Evolutionary conservation across 1,140 invertebrate species (phyloP).

Genomic region (Cylas formicarius): DNA sequence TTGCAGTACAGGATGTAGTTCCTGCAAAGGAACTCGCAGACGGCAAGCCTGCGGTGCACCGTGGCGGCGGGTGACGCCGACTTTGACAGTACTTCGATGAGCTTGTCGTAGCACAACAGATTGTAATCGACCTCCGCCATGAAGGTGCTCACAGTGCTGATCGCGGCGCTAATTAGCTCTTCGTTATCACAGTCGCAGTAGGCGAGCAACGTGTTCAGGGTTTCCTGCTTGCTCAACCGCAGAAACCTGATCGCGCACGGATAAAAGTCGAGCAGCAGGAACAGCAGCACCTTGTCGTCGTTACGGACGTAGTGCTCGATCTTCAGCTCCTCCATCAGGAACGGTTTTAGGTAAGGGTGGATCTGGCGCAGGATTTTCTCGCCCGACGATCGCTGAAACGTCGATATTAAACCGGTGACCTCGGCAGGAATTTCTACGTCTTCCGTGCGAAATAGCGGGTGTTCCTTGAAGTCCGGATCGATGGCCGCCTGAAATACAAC

Average conservation of each 20-base stretch:
- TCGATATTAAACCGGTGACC: conserved; percentile 11
- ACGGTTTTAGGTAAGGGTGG: conserved; percentile 19
- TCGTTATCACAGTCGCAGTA: conserved; percentile 28
- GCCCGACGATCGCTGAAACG: conserved; percentile 13
- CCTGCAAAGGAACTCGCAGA: conserved; percentile 26
- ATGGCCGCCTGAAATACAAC: conserved; percentile 6
- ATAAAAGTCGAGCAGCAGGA: conserved; percentile 25
- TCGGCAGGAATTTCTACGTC: conserved; percentile 19
- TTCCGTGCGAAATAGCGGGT: conserved; percentile 19
- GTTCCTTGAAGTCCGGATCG: conserved; percentile 10
- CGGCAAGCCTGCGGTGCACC: conserved; percentile 22
- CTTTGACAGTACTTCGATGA: conserved; percentile 25
- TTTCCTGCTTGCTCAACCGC: conserved; percentile 25
- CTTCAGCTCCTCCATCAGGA: conserved; percentile 21
- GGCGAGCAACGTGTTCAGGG: conserved; percentile 22
- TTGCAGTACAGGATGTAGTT: conserved; percentile 24
- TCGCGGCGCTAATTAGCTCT: conserved; percentile 29
- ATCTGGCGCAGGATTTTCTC: conserved; percentile 18
- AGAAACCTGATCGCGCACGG: conserved; percentile 24
- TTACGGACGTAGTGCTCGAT: conserved; percentile 16
- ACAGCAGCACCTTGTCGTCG: conserved; percentile 22
- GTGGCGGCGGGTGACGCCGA: conserved; percentile 25
- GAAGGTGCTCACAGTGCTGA: conserved; percentile 29
- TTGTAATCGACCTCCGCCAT: conserved; percentile 21
- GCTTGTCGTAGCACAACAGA: conserved; percentile 21